Evolutionary conservation across 2,888 invertebrate species (phyloP).

Genomic region (Ophion costatus): DNA sequence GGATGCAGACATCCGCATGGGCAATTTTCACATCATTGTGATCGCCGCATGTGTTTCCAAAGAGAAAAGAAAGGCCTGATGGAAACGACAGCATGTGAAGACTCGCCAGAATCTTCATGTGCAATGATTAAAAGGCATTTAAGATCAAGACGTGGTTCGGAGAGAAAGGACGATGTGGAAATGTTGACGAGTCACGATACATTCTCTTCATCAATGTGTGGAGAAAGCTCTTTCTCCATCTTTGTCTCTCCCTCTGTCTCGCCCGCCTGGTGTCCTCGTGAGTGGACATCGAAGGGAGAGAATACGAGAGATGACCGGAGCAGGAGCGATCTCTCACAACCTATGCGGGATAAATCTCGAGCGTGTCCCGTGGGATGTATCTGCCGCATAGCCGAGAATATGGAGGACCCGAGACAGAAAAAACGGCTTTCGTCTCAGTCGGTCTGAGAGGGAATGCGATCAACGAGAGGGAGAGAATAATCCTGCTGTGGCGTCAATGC

Average conservation of each 20-base stretch:
- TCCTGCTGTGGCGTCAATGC: conserved; percentile 12
- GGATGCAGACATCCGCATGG: no score
- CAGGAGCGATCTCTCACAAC: conserved; percentile 4
- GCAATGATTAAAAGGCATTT: not conserved
- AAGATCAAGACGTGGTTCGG: not conserved
- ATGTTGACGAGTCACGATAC: conserved; percentile 41
- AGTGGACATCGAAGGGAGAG: conserved; percentile 54
- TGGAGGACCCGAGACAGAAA: not conserved
- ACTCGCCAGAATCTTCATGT: not conserved
- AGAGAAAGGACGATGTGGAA: not conserved
- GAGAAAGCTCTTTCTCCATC: conserved; percentile 10
- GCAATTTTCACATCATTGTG: no score
- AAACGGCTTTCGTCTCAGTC: conserved; percentile 2
- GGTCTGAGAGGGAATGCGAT: not conserved
- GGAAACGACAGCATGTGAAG: no score
- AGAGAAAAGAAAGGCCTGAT: no score
- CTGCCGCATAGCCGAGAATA: conserved; percentile 24
- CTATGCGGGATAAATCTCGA: conserved; percentile 59
- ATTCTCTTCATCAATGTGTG: conserved; percentile 41
- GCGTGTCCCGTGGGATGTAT: conserved; percentile 50
- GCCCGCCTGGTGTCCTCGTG: conserved; percentile 14
- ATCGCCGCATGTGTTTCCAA: no score
- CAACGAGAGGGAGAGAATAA: conserved; percentile 15
- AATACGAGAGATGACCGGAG: conserved; percentile 61
- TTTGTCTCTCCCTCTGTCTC: conserved; percentile 17